Evolutionary conservation across 2,113 vertebrate species (phyloP).

Genomic region (Cygnus atratus): DNA sequence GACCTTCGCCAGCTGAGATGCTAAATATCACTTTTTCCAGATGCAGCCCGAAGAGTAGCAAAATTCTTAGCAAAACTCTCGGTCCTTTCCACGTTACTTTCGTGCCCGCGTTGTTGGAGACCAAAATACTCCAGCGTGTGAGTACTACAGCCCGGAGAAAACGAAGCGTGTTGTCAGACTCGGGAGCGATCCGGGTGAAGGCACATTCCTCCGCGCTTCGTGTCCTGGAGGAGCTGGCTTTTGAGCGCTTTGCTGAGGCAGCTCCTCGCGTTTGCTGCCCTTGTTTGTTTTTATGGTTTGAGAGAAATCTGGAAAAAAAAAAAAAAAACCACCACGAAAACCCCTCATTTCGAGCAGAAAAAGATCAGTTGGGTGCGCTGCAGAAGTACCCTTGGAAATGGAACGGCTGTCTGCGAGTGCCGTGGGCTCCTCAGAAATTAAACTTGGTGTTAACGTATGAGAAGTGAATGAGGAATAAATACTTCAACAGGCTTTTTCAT

Average conservation of each 20-base stretch:
- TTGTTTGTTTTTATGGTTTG: not conserved
- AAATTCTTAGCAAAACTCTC: not conserved
- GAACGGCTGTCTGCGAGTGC: not conserved
- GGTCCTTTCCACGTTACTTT: not conserved
- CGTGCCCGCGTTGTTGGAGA: not conserved
- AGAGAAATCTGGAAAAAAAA: not conserved
- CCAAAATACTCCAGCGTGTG: not conserved
- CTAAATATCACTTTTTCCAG: not conserved
- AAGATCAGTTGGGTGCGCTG: not conserved
- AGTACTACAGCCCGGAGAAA: not conserved
- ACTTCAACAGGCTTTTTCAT: slow-evolving; percentile 53
- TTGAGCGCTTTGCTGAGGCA: not conserved
- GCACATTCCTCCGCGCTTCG: not conserved
- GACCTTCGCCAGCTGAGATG: not conserved
- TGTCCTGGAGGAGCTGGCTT: not conserved
- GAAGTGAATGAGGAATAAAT: slow-evolving; percentile 77
- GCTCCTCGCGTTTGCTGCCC: not conserved
- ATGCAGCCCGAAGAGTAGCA: not conserved
- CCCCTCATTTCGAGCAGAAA: not conserved
- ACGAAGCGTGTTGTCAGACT: not conserved
- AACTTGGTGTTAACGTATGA: slow-evolving; percentile 40
- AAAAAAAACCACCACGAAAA: not conserved
- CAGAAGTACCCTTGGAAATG: not conserved
- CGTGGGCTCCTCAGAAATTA: slow-evolving; percentile 39
- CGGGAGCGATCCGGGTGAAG: not conserved